Conservation (phyloP, 1,140 invertebrate species). For the Drosophila repletoides region DNA sequence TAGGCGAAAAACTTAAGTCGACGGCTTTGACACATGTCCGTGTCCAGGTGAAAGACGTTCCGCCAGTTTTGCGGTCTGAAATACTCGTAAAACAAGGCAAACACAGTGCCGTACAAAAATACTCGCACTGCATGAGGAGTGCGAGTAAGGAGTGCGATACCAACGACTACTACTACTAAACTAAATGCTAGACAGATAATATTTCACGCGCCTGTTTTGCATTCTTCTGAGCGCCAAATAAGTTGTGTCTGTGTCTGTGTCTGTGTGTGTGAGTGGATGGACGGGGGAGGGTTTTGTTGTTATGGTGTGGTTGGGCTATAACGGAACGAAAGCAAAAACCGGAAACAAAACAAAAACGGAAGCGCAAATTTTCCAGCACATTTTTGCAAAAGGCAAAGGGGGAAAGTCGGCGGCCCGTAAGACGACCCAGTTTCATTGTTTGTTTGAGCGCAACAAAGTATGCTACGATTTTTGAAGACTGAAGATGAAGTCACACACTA, state of each 20-base stretch:
- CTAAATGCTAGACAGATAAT: constrained; percentile 70
- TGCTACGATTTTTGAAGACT: constrained; percentile 23
- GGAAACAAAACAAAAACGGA: constrained; percentile 81
- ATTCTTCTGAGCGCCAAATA: constrained; percentile 34
- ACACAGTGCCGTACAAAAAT: constrained; percentile 48
- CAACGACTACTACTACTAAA: too few relatives aligned
- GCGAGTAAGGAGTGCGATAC: too few relatives aligned
- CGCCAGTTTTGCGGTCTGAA: constrained; percentile 4
- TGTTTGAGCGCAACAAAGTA: constrained; percentile 34
- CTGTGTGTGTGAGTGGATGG: constrained; percentile 5
- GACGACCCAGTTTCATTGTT: constrained; percentile 28
- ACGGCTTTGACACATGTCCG: constrained; percentile 76
- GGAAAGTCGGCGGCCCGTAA: not conserved
- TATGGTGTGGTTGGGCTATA: constrained; percentile 12
- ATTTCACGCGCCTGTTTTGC: constrained; percentile 77
- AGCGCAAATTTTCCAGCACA: constrained; percentile 81
- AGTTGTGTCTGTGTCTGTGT: constrained; percentile 5
- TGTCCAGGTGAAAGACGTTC: constrained; percentile 59
- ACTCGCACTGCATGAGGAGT: constrained; percentile 25
- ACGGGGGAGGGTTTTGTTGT: constrained; percentile 18
- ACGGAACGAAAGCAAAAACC: constrained; percentile 67
- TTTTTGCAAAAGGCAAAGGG: constrained; percentile 40
- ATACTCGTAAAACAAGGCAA: constrained; percentile 25
- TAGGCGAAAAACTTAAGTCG: constrained; percentile 36
- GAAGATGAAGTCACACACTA: constrained; percentile 39